These are phyloP conservation scores for Anoplophora glabripennis DNA, from an alignment of 1,140 invertebrate genomes.

Conservation along the genomic window DNA sequence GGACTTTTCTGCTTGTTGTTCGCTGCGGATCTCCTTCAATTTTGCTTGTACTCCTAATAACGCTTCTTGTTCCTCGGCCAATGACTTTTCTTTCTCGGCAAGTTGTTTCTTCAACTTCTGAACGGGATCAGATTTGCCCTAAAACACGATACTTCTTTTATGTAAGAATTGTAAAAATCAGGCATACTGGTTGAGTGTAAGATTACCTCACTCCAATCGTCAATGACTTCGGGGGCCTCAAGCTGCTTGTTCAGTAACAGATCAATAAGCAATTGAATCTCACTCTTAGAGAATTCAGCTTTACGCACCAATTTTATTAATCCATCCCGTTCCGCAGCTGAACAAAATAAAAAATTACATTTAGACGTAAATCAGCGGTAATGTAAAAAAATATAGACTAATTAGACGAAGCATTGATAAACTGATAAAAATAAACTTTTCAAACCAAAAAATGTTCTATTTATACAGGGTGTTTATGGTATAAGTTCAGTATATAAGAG, in stretches of 20 bases:
- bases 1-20: constrained; percentile 64
- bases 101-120: constrained; percentile 79
- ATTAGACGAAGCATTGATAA: too few relatives aligned
- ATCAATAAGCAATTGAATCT: constrained; percentile 86
- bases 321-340: constrained; percentile 61
- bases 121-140: neutral
- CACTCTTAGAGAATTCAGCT: constrained; percentile 75
- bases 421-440: too few relatives aligned
- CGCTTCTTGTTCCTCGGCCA: constrained; percentile 70
- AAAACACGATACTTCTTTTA: too few relatives aligned
- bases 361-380: neutral
- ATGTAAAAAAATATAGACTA: too few relatives aligned
- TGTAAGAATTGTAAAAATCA: neutral
- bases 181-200: neutral
- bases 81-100: constrained; percentile 72
- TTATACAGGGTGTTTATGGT: too few relatives aligned
- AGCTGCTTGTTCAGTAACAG: constrained; percentile 82
- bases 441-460: too few relatives aligned
- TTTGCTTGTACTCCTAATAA: constrained; percentile 68
- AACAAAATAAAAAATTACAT: constrained; percentile 27
- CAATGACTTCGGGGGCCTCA: constrained; percentile 68
- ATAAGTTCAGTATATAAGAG: too few relatives aligned
- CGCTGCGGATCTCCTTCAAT: constrained; percentile 72
- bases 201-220: constrained; percentile 80
- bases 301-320: constrained; percentile 68